These are phyloP conservation scores for Acanthosepion esculentum DNA, from an alignment of 2,888 invertebrate species.

Conservation along the genomic window DNA sequence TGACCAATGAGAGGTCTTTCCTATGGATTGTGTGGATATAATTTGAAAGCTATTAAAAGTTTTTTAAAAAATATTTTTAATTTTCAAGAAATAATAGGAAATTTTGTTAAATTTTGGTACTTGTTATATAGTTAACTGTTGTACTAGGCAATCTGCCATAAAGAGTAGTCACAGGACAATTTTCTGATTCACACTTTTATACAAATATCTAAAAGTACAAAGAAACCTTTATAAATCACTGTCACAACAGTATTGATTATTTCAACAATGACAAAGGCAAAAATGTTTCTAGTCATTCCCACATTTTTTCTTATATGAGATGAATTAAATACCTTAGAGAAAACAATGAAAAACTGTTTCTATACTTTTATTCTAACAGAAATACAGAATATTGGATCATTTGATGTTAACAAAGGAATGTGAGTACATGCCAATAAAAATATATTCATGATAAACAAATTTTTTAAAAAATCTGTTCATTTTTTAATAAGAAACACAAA, in stretches of 20 bases:
- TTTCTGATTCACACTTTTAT: background rate
- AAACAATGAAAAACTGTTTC: background rate
- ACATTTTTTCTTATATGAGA: background rate
- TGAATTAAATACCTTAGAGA: background rate
- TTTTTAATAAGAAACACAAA: no score
- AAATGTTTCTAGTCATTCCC: background rate
- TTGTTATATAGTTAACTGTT: background rate
- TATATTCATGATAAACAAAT: no score
- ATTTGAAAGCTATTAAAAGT: no score
- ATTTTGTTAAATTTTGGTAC: no score
- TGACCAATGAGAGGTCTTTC: no score
- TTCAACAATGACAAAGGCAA: background rate
- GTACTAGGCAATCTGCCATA: background rate
- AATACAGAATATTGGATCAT: no score
- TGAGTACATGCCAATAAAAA: no score
- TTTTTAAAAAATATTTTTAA: no score
- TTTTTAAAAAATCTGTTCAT: no score
- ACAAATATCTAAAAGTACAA: background rate
- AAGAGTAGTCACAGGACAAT: background rate
- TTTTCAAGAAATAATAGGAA: no score
- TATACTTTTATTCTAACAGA: background rate
- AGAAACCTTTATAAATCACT: slow-evolving; percentile 22
- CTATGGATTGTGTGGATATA: no score
- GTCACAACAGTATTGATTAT: background rate
- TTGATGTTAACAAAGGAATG: no score